These are phyloP conservation scores for Heteropelma amictum DNA, from an alignment of 2,888 invertebrate genomes.

Conservation along the genomic window DNA sequence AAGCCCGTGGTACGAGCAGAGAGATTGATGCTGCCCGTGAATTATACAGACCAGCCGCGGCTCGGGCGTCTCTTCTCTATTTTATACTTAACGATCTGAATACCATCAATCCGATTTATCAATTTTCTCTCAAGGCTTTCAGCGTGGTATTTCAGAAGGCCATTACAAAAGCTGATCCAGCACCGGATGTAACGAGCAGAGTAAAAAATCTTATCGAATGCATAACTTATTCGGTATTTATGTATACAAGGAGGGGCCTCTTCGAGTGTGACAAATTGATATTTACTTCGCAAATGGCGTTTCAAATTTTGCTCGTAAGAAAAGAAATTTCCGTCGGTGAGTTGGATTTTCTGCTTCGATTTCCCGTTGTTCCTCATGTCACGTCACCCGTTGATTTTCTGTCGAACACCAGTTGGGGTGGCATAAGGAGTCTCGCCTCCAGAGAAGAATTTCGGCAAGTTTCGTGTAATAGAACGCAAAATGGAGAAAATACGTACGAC, in stretches of 20 bases:
- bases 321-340: conserved; percentile 92
- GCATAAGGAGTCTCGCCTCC: conserved; percentile 92
- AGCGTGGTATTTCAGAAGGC: conserved; percentile 99
- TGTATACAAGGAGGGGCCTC: conserved; percentile 95
- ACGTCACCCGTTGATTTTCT: conserved; percentile 97
- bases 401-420: conserved; percentile 95
- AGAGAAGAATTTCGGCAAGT: conserved; percentile 90
- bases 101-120: conserved; percentile 97
- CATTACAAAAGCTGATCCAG: conserved; percentile 91
- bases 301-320: conserved; percentile 92
- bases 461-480: background rate
- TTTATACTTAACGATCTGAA: conserved; percentile 97
- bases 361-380: conserved; percentile 94
- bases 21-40: conserved; percentile 97
- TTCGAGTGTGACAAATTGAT: conserved; percentile 98
- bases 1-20: conserved; percentile 94
- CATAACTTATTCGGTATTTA: conserved; percentile 95
- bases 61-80: conserved; percentile 94
- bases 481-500: background rate
- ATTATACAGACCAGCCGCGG: conserved; percentile 91
- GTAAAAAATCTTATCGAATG: conserved; percentile 95
- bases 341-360: conserved; percentile 94
- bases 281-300: conserved; percentile 97
- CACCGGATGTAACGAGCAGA: conserved; percentile 87
- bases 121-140: conserved; percentile 98